These are phyloP conservation scores for Chloropsis cyanopogon DNA, from an alignment of 2,113 vertebrate species.

Conservation along the genomic window DNA sequence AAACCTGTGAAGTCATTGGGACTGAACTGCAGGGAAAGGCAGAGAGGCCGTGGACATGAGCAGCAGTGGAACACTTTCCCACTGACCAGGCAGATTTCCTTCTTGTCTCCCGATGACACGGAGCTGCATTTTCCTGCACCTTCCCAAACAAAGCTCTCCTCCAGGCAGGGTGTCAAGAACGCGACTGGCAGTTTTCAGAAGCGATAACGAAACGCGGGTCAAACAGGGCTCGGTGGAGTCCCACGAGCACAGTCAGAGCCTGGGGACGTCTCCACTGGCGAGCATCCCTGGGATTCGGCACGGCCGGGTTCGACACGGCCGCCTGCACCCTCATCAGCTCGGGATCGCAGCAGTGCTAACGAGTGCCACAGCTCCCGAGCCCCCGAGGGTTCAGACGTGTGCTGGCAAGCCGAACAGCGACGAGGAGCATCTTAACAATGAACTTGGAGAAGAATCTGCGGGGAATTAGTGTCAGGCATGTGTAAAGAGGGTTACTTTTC, in stretches of 20 bases:
- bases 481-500: background rate
- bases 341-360: background rate
- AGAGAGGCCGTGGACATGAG: background rate
- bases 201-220: background rate
- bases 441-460: background rate
- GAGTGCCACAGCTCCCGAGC: background rate
- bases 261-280: accelerated
- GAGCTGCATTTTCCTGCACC: background rate
- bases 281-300: background rate
- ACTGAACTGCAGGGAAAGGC: background rate
- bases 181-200: background rate
- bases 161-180: background rate
- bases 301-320: background rate
- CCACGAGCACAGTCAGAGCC: background rate
- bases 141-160: background rate
- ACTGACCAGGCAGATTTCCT: background rate
- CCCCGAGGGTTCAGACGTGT: background rate
- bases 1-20: background rate
- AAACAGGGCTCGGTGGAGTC: background rate
- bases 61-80: background rate
- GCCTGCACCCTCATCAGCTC: background rate
- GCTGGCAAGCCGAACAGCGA: background rate
- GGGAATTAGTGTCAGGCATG: slow-evolving; percentile 23
- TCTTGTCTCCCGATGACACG: accelerated
- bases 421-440: background rate